Evolutionary conservation across 2,113 vertebrate genomes (phyloP), one percentile per base, ranked within the genome.

Genomic region (Anarrhichthys ocellatus): DNA sequence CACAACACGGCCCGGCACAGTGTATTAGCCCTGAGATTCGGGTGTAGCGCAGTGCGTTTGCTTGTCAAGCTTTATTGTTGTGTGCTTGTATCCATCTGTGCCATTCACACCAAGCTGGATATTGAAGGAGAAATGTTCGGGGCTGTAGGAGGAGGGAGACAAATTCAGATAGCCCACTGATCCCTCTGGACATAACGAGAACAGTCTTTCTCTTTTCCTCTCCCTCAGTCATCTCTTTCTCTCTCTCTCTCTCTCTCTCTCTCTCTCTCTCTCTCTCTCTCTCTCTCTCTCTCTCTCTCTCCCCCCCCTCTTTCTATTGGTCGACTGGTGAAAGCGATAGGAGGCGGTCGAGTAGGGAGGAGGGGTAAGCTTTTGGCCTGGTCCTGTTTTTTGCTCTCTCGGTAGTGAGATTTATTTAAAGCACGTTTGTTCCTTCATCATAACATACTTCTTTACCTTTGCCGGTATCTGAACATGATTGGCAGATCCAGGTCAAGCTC

Each of bases 131-230:
- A 74, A 68, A 65, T 44, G 32, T 76, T 56, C 63, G 17, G 56
- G 61, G 61, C 76, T 78, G 44, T 62, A 59, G 36, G 65, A 74
- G 58, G 67, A 87, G 54, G 34, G 36, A 24, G 48, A 58, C 42
- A n/a, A 72, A 68, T 72, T 82, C 67, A 64, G 73, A 79, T 64
- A 74, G 18, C 76, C 29, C 66, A 61, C 59, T 73, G 70, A 75
- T 88, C 81, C 56, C 85, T 76, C 36, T 70, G 70, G 81, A 83
- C 67, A 82, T 5, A 66, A 75, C 34, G 46, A 56, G 69, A 81
- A 17, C 46, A 59, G 29, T 24, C 27, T 76, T 68, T 67, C 38
- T 61, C 20, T 40, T 59, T 36, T 24, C 11, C 29, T 63, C 32
- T 78, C 24, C 9, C 38, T 68, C 46, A 61, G 71, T 61, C 63